Evolutionary conservation across 2,113 vertebrate genomes (phyloP).

Genomic region (Anas platyrhynchos): DNA sequence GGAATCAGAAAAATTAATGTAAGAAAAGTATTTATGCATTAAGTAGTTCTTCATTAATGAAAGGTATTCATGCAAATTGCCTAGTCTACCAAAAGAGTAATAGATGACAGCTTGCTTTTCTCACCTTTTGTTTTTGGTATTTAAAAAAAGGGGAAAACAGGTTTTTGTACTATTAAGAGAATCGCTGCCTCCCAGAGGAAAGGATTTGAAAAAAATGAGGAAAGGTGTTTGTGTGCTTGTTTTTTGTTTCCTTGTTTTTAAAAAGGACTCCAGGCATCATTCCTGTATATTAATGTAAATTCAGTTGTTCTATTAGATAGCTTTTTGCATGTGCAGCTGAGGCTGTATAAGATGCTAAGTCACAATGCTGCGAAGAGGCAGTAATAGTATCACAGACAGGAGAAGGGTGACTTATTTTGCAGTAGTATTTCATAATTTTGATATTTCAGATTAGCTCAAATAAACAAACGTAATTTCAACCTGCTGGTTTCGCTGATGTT

Average conservation of each 20-base stretch:
- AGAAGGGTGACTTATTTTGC: background rate
- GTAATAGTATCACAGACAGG: background rate
- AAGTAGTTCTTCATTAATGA: background rate
- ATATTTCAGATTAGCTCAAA: background rate
- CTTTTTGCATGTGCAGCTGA: background rate
- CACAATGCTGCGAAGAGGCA: background rate
- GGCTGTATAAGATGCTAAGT: background rate
- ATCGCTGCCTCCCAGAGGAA: background rate
- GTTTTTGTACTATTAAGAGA: background rate
- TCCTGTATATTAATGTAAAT: background rate
- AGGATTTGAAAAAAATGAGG: background rate
- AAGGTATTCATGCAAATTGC: background rate
- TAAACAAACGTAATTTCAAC: background rate
- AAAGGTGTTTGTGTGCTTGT: background rate
- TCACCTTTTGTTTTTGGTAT: background rate
- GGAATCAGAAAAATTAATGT: background rate
- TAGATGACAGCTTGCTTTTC: background rate
- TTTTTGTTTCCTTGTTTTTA: background rate
- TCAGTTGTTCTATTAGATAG: background rate
- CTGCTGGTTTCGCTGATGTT: background rate
- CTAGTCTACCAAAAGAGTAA: background rate
- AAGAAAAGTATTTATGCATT: background rate
- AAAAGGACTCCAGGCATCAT: background rate
- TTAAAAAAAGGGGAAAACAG: background rate
- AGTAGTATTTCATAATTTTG: background rate